Conservation (phyloP, 1,140 invertebrate species). For the Bombus affinis region DNA sequence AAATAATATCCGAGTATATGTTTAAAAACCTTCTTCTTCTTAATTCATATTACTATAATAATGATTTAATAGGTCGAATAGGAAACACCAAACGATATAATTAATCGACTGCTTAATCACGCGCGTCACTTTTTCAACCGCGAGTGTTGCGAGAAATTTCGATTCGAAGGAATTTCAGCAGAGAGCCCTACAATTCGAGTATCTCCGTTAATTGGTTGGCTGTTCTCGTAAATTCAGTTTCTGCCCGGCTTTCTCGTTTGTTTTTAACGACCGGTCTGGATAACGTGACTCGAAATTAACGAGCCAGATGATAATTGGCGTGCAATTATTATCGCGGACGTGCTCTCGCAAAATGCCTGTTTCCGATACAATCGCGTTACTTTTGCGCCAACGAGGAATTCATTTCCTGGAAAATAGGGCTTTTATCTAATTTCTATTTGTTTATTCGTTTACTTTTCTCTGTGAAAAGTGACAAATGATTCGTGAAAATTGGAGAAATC, state of each 20-base stretch:
- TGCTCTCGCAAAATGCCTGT: not conserved
- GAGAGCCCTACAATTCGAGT: not conserved
- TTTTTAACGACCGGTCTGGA: slow-evolving; percentile 4
- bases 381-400: not conserved
- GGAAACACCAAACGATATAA: not conserved
- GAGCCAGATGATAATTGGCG: not conserved
- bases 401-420: not conserved
- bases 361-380: not conserved
- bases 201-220: slow-evolving; percentile 10
- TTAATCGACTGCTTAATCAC: not conserved
- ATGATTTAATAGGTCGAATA: not conserved
- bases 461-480: not conserved
- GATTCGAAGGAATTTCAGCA: not conserved
- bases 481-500: not conserved
- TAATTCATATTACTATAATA: too few species aligned
- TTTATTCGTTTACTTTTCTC: not conserved
- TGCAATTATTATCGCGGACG: not conserved
- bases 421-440: too few species aligned
- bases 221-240: slow-evolving; percentile 11
- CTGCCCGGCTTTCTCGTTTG: not conserved
- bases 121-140: too few species aligned
- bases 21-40: too few species aligned
- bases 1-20: too few species aligned
- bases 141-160: not conserved
- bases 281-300: slow-evolving; percentile 34